A percentile compares a stretch with the other conserved stretches of the same genome.
Conservation (phyloP, 1,140 invertebrate genomes). For the Hesperophylax magnus region DNA sequence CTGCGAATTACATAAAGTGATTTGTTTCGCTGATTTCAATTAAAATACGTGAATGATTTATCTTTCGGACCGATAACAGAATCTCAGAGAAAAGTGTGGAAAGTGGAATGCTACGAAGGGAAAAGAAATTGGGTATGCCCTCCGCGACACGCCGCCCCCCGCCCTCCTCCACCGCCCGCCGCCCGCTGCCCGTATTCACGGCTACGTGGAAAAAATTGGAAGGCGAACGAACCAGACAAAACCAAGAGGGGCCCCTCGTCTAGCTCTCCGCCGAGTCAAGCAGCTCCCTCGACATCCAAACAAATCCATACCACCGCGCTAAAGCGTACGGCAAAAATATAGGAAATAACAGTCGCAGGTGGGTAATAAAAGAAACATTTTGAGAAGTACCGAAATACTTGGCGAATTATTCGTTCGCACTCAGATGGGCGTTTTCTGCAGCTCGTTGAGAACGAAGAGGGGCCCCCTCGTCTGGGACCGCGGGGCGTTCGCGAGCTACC, state of each 20-base stretch:
- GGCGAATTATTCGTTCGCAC: neutral
- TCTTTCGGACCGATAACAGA: neutral
- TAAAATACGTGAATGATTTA: neutral
- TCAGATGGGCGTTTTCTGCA: conserved; percentile 7
- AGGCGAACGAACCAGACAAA: conserved; percentile 41
- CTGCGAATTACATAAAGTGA: neutral
- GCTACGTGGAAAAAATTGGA: conserved; percentile 31
- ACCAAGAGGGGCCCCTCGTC: conserved; percentile 14
- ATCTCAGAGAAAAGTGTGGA: neutral
- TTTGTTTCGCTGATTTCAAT: too few species aligned
- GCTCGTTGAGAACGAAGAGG: conserved; percentile 11
- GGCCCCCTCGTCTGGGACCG: conserved; percentile 13
- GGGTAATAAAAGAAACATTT: neutral
- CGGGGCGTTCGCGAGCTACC: neutral
- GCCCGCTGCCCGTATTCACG: conserved; percentile 10
- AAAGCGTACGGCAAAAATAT: neutral
- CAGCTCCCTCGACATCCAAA: neutral
- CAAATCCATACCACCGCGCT: neutral
- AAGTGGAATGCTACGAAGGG: neutral
- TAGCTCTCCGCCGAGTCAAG: conserved; percentile 3
- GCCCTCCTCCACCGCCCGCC: neutral
- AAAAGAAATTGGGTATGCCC: conserved; percentile 5
- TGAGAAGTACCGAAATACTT: neutral
- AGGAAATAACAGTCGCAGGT: neutral
- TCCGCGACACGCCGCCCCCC: neutral